Base-by-base conservation (phyloP, 2,888 invertebrate species). In the Himalopsyche japonica region DNA sequence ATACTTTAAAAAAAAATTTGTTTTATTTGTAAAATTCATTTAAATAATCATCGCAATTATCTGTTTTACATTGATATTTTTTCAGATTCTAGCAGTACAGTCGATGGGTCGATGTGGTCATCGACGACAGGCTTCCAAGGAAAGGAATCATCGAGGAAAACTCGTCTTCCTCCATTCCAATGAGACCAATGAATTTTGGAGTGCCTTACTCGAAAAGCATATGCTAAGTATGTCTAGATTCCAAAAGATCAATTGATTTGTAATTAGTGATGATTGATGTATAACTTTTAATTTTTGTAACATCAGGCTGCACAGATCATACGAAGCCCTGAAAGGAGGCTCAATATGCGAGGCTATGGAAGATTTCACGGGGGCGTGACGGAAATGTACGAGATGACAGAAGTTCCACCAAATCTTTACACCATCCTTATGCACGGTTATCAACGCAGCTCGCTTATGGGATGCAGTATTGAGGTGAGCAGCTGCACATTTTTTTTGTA, bases 311-410 rank as follows among this genome's bases (percentile, higher is more conserved):
- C 97, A 98, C 90, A 99, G 99, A 0, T 98, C 98, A 0, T 99
- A 99, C 90, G 99, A 99, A 90, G 97, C 98, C 0, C 93, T 99
- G 0, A 98, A 98, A 90, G 99, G 99, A 34, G 99, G 99, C 20
- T 97, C 98, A 0, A 98, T 99, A 0, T 97, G 98, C 89, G 99
- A 99, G 90, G 99, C 99, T 0, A 98, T 99, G 97, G 99, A 99
- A 91, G 99, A 99, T 92, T 99, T 99, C 90, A 99, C 99, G 98
- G 98, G 0, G 98, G 98, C 5, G 97, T 98, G 0, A 96, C 97
- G 0, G 98, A 98, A 90, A 96, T 97, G 95, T 98, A 97, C 89
- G 97, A 98, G 88, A 93, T 98, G 88, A 93, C 95, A 15, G 94
- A 96, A 84, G 93, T 95, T 32, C 98, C 98, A 0, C 94, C 96